Evolutionary conservation across 2,113 vertebrate species (phyloP).

Genomic region (Vanacampus margaritifer): DNA sequence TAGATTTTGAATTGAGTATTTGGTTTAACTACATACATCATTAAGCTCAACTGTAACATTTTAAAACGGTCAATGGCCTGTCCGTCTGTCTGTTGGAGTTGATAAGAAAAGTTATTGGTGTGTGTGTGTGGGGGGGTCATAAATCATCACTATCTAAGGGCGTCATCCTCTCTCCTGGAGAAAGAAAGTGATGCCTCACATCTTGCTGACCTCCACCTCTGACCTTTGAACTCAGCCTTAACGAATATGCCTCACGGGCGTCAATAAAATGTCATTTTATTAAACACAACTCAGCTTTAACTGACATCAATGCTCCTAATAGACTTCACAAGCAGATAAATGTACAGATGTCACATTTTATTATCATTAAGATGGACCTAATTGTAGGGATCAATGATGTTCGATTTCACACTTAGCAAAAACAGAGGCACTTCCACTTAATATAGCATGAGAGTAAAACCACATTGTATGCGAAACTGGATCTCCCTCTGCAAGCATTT

Average conservation of each 20-base stretch:
- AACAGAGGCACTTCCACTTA: constrained; percentile 46
- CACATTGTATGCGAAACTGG: constrained; percentile 31
- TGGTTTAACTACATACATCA: too few relatives aligned
- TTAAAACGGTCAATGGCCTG: constrained; percentile 19
- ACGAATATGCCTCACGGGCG: constrained; percentile 46
- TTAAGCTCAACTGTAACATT: constrained; percentile 12
- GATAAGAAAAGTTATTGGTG: constrained; percentile 15
- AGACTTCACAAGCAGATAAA: neutral
- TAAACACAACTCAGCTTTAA: neutral
- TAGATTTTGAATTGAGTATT: too few relatives aligned
- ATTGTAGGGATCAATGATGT: constrained; percentile 45
- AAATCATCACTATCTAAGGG: constrained; percentile 34
- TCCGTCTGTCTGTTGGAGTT: constrained; percentile 37
- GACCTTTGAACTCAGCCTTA: constrained; percentile 30
- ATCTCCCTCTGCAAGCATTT: constrained; percentile 36
- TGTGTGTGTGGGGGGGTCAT: constrained; percentile 9
- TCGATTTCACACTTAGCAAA: constrained; percentile 46
- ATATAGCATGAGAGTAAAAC: neutral
- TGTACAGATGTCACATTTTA: neutral
- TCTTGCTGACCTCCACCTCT: constrained; percentile 37
- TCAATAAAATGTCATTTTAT: constrained; percentile 28
- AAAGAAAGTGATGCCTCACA: constrained; percentile 15
- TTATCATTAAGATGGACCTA: constrained; percentile 19
- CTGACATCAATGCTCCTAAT: neutral
- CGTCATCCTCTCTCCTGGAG: constrained; percentile 14